These are phyloP conservation scores for Carollia perspicillata DNA, from an alignment of 2,113 vertebrate species.

Conservation along the genomic window DNA sequence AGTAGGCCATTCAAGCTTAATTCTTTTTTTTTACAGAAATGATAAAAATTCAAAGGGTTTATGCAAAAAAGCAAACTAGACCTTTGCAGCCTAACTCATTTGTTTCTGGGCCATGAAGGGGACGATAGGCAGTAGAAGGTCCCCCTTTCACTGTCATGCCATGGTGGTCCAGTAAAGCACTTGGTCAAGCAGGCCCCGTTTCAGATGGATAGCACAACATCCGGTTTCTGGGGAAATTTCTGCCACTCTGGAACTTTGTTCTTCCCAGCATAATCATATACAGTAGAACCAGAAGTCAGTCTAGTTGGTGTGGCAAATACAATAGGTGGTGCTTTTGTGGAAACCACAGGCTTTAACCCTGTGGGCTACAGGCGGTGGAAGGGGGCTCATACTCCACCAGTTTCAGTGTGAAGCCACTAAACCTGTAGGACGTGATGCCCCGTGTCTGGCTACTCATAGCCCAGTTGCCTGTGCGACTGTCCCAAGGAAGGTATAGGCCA, in stretches of 20 bases:
- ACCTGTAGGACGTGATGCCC: conserved; percentile 89
- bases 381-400: conserved; percentile 81
- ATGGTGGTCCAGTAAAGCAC: conserved; percentile 96
- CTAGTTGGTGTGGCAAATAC: conserved; percentile 89
- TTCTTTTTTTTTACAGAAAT: not conserved
- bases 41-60: conserved; percentile 42
- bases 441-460: not conserved
- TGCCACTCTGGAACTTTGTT: conserved; percentile 92
- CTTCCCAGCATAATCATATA: conserved; percentile 78
- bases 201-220: conserved; percentile 91
- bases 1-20: conserved; percentile 1
- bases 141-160: conserved; percentile 91
- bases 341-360: conserved; percentile 88
- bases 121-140: conserved; percentile 92
- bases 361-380: conserved; percentile 79
- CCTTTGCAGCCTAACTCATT: conserved; percentile 52
- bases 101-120: conserved; percentile 87
- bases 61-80: conserved; percentile 45
- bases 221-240: conserved; percentile 90
- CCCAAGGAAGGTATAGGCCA: conserved; percentile 1
- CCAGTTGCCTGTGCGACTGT: not conserved
- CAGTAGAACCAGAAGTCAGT: conserved; percentile 77
- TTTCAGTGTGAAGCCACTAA: conserved; percentile 88
- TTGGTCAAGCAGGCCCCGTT: conserved; percentile 89
- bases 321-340: conserved; percentile 84